Evolutionary conservation across 2,888 invertebrate genomes (phyloP), one percentile per base, ranked within the genome.

Genomic region (Agonopterix alstromeriana): DNA sequence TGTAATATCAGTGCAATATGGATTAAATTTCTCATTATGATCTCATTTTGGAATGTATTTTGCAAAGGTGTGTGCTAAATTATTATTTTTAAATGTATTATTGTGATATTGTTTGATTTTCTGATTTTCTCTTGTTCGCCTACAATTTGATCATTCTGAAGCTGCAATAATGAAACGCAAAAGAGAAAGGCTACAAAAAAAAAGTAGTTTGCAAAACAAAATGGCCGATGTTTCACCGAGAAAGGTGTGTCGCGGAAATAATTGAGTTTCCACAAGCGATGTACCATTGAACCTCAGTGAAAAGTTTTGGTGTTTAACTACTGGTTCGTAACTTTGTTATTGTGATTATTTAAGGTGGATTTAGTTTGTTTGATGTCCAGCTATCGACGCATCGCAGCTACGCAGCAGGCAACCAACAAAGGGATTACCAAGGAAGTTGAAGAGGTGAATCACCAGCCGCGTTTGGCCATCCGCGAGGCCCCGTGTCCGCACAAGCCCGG

Each of bases 241-340:
- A 73, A 77, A 86, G 86, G 86, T 70, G 83, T 86, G 82, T 79
- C 83, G 80, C 76, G 75, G 73, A 73, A 47, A 14, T 73, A 69
- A 74, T 65, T 73, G 76, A 82, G 63, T 66, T 65, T 67, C 66
- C 77, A 65, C 71, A 79, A 64, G 61, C 72, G 68, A 70, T 69
- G 66, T 70, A 70, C 70, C 76, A 65, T 79, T 77, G 75, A 82
- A 83, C 82, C 80, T 77, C 84, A 77, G 87, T 87, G 86, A 80
- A 86, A 76, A 79, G 82, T 83, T 82, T 73, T 70, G 83, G 86
- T 87, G 87, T 83, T 74, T 70, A 67, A 73, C 64, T 73, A 65
- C 87, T 87, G 87, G 87, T 87, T 82, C 87, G 87, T 87, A 87
- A 87, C 87, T 78, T 86, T 85, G 82, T 82, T 75, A 27, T 87